phyloP scores from a whole-genome alignment of 2,888 invertebrate species.

The Sussaba pulchella region DNA sequence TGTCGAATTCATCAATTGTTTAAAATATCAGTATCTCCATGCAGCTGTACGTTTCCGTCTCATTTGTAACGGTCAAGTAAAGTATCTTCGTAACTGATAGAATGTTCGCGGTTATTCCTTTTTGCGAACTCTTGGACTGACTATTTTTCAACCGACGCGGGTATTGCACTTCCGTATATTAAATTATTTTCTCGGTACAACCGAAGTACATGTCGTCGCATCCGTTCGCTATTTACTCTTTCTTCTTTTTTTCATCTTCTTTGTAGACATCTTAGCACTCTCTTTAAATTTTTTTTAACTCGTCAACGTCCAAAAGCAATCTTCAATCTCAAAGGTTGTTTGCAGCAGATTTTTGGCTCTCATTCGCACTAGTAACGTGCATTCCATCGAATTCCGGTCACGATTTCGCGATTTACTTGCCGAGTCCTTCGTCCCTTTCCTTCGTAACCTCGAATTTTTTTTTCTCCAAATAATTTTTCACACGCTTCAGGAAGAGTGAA shows the following conservation, averaged over 20 bases:
- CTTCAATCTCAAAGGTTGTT: no score
- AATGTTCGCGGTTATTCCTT: no score
- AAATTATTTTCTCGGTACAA: no score
- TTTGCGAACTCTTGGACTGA: no score
- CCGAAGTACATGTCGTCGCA: no score
- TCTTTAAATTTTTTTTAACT: neutral
- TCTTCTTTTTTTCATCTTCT: neutral
- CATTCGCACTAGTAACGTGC: no score
- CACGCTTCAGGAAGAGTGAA: neutral
- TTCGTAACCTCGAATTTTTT: neutral
- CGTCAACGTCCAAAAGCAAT: no score
- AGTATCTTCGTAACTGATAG: no score
- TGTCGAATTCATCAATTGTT: constrained; percentile 65
- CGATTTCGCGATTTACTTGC: constrained; percentile 29
- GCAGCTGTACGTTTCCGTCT: constrained; percentile 30
- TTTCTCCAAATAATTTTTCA: neutral
- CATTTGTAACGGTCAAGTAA: neutral
- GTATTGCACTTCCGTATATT: no score
- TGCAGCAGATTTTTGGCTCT: no score
- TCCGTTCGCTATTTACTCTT: neutral
- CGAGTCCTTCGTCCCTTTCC: neutral
- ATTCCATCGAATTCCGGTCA: neutral
- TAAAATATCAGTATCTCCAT: constrained; percentile 17
- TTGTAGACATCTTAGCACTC: neutral
- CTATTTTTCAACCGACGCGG: no score